A percentile compares a stretch with the other conserved stretches of the same genome.
phyloP scores from a whole-genome alignment of 92 coral and sea anemone genomes.

The Zoanthus gigantus region DNA sequence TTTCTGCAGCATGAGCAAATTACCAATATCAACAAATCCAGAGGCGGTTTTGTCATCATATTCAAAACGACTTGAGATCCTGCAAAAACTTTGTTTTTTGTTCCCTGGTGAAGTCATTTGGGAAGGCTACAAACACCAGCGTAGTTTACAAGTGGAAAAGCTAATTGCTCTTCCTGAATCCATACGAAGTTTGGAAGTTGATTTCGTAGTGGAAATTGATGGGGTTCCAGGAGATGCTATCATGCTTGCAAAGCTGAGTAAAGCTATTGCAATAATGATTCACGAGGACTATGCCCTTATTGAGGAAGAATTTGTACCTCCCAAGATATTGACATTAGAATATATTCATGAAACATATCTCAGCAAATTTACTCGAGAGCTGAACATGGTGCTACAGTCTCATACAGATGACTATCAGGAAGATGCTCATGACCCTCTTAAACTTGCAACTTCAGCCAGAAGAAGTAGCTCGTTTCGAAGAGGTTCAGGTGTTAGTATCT shows the following conservation, averaged over 20 bases:
- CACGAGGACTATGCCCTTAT: constrained; percentile 69
- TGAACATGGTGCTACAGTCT: constrained; percentile 70
- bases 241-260: constrained; percentile 75
- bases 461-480: constrained; percentile 69
- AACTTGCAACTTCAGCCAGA: constrained; percentile 20
- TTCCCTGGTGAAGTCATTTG: constrained; percentile 71
- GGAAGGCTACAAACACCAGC: constrained; percentile 74
- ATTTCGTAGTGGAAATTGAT: constrained; percentile 44
- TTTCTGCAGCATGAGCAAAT: constrained; percentile 62
- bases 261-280: constrained; percentile 78
- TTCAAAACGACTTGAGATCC: constrained; percentile 56
- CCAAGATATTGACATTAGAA: constrained; percentile 66
- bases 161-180: constrained; percentile 55
- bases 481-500: constrained; percentile 70
- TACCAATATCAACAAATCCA: constrained; percentile 56
- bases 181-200: constrained; percentile 62
- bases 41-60: constrained; percentile 29
- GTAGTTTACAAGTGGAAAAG: constrained; percentile 67
- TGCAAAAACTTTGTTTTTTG: constrained; percentile 73
- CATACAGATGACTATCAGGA: constrained; percentile 53
- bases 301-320: constrained; percentile 63
- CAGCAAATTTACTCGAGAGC: constrained; percentile 66
- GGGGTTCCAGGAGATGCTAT: constrained; percentile 67
- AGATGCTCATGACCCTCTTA: constrained; percentile 33
- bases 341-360: constrained; percentile 69